Evolutionary conservation across 2,113 vertebrate species (phyloP).

Genomic region (Zingel zingel): DNA sequence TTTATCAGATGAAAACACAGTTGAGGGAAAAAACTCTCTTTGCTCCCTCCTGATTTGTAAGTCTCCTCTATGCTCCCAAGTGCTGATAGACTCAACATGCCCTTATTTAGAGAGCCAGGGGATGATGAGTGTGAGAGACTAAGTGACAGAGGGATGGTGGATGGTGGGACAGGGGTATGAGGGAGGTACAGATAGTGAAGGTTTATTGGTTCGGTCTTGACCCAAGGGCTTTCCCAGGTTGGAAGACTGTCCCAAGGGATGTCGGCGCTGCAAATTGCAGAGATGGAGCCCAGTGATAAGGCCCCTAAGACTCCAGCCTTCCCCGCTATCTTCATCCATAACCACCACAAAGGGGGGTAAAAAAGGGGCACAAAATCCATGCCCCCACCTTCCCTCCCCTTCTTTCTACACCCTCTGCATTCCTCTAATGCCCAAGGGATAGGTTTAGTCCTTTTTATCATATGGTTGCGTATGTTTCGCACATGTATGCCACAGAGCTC

Average conservation of each 20-base stretch:
- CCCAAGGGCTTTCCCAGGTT: constrained; percentile 59
- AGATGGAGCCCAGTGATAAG: constrained; percentile 71
- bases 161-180: constrained; percentile 37
- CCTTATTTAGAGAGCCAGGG: constrained; percentile 73
- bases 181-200: constrained; percentile 54
- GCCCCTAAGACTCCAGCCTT: constrained; percentile 14
- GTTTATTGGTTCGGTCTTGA: constrained; percentile 77
- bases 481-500: constrained; percentile 57
- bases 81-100: constrained; percentile 78
- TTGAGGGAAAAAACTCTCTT: constrained; percentile 62
- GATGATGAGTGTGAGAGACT: constrained; percentile 20
- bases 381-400: not conserved
- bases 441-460: constrained; percentile 33
- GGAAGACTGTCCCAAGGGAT: constrained; percentile 55
- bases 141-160: constrained; percentile 41
- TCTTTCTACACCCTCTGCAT: constrained; percentile 57
- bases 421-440: constrained; percentile 67
- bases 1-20: constrained; percentile 67
- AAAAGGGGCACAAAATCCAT: constrained; percentile 15
- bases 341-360: constrained; percentile 24
- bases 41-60: constrained; percentile 28
- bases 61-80: constrained; percentile 41
- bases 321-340: constrained; percentile 51
- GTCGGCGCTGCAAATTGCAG: constrained; percentile 30
- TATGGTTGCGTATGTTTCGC: constrained; percentile 58